Percentiles rank a stretch among this genome's conserved stretches.
These are phyloP conservation scores for Peribatodes rhomboidaria DNA, from an alignment of 2,888 invertebrate species.

Conservation along the genomic window DNA sequence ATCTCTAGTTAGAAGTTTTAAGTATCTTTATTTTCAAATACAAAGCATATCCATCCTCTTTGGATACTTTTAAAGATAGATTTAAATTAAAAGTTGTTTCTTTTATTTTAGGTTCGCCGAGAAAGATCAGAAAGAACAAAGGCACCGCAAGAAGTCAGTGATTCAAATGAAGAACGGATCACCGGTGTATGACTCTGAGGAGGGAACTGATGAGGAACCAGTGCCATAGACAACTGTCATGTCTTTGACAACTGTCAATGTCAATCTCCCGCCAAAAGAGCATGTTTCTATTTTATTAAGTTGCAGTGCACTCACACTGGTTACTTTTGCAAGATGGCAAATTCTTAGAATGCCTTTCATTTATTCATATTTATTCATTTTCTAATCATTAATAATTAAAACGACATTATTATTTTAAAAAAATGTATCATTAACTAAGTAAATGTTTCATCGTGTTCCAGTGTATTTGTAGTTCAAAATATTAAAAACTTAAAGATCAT, in stretches of 20 bases:
- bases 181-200: conserved; percentile 86
- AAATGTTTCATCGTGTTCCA: background rate
- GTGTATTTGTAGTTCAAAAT: no score
- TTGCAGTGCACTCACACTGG: conserved; percentile 16
- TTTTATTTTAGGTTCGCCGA: conserved; percentile 68
- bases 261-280: conserved; percentile 56
- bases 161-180: conserved; percentile 86
- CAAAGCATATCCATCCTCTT: no score
- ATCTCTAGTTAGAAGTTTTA: no score
- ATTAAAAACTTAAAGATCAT: no score
- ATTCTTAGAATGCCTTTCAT: conserved; percentile 1
- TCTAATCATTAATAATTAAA: background rate
- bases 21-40: no score
- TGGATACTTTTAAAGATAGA: no score
- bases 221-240: conserved; percentile 77
- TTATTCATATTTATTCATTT: no score
- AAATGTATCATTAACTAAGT: background rate
- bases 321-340: conserved; percentile 6
- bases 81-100: background rate
- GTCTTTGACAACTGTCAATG: background rate
- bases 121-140: conserved; percentile 83
- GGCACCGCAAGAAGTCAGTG: conserved; percentile 87
- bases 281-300: conserved; percentile 28
- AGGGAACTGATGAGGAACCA: conserved; percentile 89
- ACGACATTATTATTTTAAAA: background rate